phyloP scores from a whole-genome alignment of 2,888 invertebrate genomes.

The Macrosoma leucophasiata region DNA sequence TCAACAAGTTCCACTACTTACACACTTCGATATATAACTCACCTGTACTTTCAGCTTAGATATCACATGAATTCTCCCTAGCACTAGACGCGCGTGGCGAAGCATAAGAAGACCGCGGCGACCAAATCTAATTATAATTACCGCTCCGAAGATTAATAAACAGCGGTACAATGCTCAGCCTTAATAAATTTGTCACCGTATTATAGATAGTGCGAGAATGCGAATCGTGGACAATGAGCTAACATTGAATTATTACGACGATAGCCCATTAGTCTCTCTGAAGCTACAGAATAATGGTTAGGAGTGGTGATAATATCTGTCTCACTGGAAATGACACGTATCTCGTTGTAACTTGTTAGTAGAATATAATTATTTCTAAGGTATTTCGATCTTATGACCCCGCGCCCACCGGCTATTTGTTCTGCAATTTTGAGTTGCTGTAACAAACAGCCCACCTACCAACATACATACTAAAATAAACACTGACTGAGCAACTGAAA shows the following conservation, averaged over 20 bases:
- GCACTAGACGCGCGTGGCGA: too few species aligned
- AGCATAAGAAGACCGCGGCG: too few species aligned
- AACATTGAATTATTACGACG: slow-evolving; percentile 61
- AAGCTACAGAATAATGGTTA: slow-evolving; percentile 61
- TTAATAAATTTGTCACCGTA: slow-evolving; percentile 72
- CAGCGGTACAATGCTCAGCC: slow-evolving; percentile 55
- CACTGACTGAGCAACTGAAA: too few species aligned
- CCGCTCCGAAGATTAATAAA: slow-evolving; percentile 51
- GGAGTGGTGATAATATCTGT: slow-evolving; percentile 35
- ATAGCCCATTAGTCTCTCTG: slow-evolving; percentile 67
- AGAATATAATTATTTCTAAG: slow-evolving; percentile 18
- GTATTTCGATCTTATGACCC: slow-evolving; percentile 26
- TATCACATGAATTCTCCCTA: too few species aligned
- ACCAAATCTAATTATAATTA: slow-evolving; percentile 67
- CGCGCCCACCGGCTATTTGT: too few species aligned
- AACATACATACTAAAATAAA: too few species aligned
- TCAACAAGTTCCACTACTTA: too few species aligned
- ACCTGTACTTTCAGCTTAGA: too few species aligned
- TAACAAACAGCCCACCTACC: too few species aligned
- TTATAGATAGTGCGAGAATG: slow-evolving; percentile 66
- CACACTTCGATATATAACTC: too few species aligned
- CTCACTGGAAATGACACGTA: slow-evolving; percentile 44
- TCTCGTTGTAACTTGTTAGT: too few species aligned
- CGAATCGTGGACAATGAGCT: slow-evolving; percentile 66
- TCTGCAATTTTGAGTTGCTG: too few species aligned